Conservation (phyloP, 2,888 invertebrate species). For the Hemicrepidius hirtus region DNA sequence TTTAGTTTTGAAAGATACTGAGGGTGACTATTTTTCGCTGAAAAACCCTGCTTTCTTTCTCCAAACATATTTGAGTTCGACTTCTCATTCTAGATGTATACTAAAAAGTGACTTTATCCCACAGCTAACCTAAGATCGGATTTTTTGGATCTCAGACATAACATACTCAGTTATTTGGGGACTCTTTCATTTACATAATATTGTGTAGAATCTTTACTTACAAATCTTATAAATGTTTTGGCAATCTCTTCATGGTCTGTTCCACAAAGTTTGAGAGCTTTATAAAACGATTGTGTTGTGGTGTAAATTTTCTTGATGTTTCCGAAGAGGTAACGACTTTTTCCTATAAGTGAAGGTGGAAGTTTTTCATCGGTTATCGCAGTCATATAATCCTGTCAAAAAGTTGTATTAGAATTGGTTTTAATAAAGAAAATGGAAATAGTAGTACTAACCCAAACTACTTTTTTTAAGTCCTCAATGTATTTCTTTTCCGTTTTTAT, state of each 20-base stretch:
- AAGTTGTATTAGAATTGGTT: slow-evolving; percentile 5
- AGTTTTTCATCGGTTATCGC: slow-evolving; percentile 59
- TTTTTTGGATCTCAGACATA: too few species aligned
- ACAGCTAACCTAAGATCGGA: too few species aligned
- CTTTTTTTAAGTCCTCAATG: slow-evolving; percentile 63
- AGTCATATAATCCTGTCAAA: slow-evolving; percentile 64
- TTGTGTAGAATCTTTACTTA: slow-evolving; percentile 55
- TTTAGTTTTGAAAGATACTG: too few species aligned
- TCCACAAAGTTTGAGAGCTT: slow-evolving; percentile 57
- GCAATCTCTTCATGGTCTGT: slow-evolving; percentile 61
- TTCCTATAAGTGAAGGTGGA: slow-evolving; percentile 51
- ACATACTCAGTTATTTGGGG: too few species aligned
- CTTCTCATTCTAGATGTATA: too few species aligned
- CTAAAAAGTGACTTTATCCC: too few species aligned
- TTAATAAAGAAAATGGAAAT: not conserved
- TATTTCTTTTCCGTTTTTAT: slow-evolving; percentile 67
- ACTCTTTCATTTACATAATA: too few species aligned
- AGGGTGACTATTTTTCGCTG: too few species aligned
- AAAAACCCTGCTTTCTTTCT: too few species aligned
- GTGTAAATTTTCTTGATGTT: slow-evolving; percentile 64
- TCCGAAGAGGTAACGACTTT: slow-evolving; percentile 61
- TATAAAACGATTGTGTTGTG: slow-evolving; percentile 61
- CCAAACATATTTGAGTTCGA: too few species aligned
- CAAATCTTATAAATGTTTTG: slow-evolving; percentile 63
- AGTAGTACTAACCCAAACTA: slow-evolving; percentile 61